Evolutionary conservation across 2,797 vertebrate species (phyloP).

Genomic region (Poeciliopsis gracilis): DNA sequence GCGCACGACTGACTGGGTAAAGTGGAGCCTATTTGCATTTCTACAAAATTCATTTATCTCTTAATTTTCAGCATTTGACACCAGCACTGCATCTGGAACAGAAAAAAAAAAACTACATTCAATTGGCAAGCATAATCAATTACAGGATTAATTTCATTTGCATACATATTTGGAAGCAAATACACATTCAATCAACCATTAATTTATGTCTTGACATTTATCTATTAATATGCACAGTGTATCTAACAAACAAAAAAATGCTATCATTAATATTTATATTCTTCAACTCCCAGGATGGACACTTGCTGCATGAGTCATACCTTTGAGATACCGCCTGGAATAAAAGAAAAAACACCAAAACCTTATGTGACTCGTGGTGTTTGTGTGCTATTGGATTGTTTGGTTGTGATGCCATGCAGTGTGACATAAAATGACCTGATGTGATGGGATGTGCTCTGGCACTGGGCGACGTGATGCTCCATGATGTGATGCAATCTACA

Average conservation of each 20-base stretch:
- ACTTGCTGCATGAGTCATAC: slow-evolving; percentile 8
- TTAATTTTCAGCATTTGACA: not conserved
- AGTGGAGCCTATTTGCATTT: not conserved
- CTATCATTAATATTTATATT: slow-evolving; percentile 6
- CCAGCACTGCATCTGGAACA: not conserved
- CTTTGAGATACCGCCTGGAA: slow-evolving; percentile 1
- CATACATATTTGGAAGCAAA: not conserved
- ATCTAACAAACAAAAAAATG: not conserved
- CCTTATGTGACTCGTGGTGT: slow-evolving; percentile 1
- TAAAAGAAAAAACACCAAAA: not conserved
- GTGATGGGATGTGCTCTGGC: slow-evolving; percentile 34
- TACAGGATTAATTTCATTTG: not conserved
- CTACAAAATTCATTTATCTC: slow-evolving; percentile 1
- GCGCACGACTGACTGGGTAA: slow-evolving; percentile 1
- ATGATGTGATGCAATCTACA: slow-evolving; percentile 22
- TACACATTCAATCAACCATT: not conserved
- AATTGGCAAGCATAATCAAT: not conserved
- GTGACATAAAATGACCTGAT: slow-evolving; percentile 28
- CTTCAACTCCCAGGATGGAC: not conserved
- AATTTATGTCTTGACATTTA: not conserved
- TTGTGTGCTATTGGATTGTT: slow-evolving; percentile 4
- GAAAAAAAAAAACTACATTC: not conserved
- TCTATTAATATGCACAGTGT: slow-evolving; percentile 19
- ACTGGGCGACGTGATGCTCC: slow-evolving; percentile 14
- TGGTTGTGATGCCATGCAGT: slow-evolving; percentile 24